A percentile compares a stretch with the other conserved stretches of the same genome.
Evolutionary conservation across 2,113 vertebrate species (phyloP).

Genomic region (Periophthalmus modestus): DNA sequence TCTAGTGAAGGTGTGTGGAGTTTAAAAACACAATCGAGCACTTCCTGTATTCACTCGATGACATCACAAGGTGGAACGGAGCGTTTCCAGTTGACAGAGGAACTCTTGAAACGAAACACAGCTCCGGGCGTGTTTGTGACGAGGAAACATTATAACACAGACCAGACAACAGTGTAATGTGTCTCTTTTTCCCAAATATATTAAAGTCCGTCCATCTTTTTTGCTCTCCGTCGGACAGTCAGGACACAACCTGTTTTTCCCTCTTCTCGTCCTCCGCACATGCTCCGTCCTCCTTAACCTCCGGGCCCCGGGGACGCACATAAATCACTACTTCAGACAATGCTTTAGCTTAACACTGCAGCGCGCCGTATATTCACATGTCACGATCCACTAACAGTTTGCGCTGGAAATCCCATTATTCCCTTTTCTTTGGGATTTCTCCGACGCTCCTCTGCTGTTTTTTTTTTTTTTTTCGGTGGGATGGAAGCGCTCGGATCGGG

Average conservation of each 20-base stretch:
- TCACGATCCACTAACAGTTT: conserved; percentile 5
- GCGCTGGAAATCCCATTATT: conserved; percentile 10
- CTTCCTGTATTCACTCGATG: too few species aligned
- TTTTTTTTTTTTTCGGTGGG: not conserved
- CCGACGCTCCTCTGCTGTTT: not conserved
- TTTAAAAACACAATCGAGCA: too few species aligned
- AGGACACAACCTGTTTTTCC: not conserved
- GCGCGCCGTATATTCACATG: not conserved
- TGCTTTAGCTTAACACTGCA: not conserved
- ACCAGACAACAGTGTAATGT: too few species aligned
- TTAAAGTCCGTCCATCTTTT: not conserved
- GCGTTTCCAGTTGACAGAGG: too few species aligned
- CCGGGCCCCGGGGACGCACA: not conserved
- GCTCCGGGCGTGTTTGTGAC: too few species aligned
- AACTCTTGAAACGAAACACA: too few species aligned
- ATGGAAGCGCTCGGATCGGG: conserved; percentile 17
- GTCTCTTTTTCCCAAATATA: not conserved
- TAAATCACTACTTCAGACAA: conserved; percentile 12
- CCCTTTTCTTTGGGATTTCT: not conserved
- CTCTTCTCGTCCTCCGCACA: not conserved
- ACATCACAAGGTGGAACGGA: too few species aligned
- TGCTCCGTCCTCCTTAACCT: conserved; percentile 3
- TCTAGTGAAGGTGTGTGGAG: too few species aligned
- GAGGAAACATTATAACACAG: too few species aligned
- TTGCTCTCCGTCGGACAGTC: not conserved